These are phyloP conservation scores for Scolanthus callimorphus DNA, from an alignment of 92 coral and sea anemone species.

Conservation along the genomic window DNA sequence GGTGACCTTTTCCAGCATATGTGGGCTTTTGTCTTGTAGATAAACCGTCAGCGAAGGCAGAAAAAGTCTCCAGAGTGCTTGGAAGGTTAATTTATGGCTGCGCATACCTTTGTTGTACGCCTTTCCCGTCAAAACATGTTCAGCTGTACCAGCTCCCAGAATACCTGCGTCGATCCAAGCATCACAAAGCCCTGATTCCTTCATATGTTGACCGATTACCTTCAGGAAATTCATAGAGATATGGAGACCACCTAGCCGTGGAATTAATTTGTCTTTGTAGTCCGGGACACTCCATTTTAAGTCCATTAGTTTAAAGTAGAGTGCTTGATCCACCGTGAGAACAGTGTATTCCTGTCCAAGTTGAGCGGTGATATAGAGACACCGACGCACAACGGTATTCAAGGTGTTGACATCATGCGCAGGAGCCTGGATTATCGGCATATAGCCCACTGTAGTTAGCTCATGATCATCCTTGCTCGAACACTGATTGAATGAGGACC, in stretches of 20 bases:
- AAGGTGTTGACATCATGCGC: conserved; percentile 53
- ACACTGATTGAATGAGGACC: conserved; percentile 49
- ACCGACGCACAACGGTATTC: conserved; percentile 45
- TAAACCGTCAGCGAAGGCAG: conserved; percentile 19
- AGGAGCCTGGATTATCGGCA: conserved; percentile 52
- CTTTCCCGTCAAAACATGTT: conserved; percentile 29
- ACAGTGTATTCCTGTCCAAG: conserved; percentile 48
- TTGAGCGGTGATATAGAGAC: conserved; percentile 43
- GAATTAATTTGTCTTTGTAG: too few relatives aligned
- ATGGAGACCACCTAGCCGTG: conserved; percentile 62
- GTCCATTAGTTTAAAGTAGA: conserved; percentile 48
- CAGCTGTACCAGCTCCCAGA: conserved; percentile 25
- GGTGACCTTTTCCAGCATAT: conserved; percentile 4
- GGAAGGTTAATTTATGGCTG: conserved; percentile 47
- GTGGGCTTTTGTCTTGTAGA: conserved; percentile 23
- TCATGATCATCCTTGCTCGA: conserved; percentile 17
- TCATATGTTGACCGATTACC: conserved; percentile 41
- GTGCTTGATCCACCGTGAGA: conserved; percentile 47
- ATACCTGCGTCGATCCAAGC: conserved; percentile 44
- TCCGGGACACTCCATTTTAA: too few relatives aligned
- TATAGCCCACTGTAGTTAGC: conserved; percentile 47
- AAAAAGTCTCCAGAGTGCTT: conserved; percentile 43
- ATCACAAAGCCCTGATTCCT: conserved; percentile 37
- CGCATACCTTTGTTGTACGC: conserved; percentile 50
- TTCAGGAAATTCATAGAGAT: conserved; percentile 44